A percentile compares a stretch with the other conserved stretches of the same genome.
Conservation (phyloP, 2,113 vertebrate species). For the Periophthalmus modestus region DNA sequence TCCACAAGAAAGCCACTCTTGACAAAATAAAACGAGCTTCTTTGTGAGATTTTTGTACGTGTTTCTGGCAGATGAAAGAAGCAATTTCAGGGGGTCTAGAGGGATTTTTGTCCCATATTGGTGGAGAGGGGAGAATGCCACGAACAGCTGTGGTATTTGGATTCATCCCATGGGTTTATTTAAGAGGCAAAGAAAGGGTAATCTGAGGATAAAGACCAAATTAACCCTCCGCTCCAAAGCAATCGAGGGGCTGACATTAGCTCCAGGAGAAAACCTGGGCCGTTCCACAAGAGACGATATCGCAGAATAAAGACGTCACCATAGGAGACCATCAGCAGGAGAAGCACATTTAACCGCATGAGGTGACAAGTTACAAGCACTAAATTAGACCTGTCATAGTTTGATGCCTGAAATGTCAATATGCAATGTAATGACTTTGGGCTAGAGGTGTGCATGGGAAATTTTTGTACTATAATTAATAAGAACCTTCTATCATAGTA, state of each 20-base stretch:
- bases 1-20: constrained; percentile 14
- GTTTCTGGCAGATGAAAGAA: constrained; percentile 38
- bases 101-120: constrained; percentile 50
- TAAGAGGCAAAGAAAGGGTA: constrained; percentile 27
- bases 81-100: constrained; percentile 50
- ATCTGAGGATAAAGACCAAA: constrained; percentile 43
- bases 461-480: background rate
- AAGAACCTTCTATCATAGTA: background rate
- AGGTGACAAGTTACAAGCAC: background rate
- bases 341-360: background rate
- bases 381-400: background rate
- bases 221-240: constrained; percentile 33
- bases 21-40: constrained; percentile 43
- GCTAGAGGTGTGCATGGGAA: background rate
- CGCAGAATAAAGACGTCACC: background rate
- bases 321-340: background rate
- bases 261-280: constrained; percentile 3
- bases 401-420: background rate
- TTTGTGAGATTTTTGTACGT: constrained; percentile 43
- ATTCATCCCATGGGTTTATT: constrained; percentile 54
- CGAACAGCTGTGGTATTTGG: constrained; percentile 56
- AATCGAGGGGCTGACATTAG: constrained; percentile 23
- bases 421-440: background rate
- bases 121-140: constrained; percentile 52
- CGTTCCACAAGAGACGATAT: background rate